Base-by-base conservation (phyloP, 2,797 vertebrate species). In the Podarcis siculus region DNA sequence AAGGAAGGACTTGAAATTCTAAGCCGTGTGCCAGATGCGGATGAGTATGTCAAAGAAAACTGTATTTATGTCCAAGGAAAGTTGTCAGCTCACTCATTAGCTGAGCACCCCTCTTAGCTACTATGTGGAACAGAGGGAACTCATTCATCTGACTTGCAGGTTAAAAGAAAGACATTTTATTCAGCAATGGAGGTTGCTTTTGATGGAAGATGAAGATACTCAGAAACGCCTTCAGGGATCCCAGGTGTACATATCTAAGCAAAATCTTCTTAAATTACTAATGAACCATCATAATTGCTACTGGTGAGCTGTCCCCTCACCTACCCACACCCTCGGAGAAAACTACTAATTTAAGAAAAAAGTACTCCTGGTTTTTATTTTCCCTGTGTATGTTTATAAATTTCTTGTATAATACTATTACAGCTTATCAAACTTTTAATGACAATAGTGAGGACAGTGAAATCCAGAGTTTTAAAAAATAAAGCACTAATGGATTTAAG, bases 21-120 rank as follows among this genome's bases (percentile, higher is more conserved):
- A 95, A 94, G 93, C 94, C 94, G 88, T 76, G 67, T 85, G 95
- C 95, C 94, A 94, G 89, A 90, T 92, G 94, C 95, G 94, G 93
- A 85, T 93, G 91, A 95, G 86, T 84, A 91, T 69, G 89, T 95
- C 92, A 95, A 90, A 93, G 86, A 92, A 90, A 96, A 96, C 94
- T 75, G 81, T 81, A 89, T 95, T 93, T 90, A 90, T 93, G 96
- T 95, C 93, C 90, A 88, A 88, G 87, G 86, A 80, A 89, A 87
- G 81, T 69, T 93, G 93, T 89, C 90, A 93, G 82, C 27, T 91
- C 79, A 92, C 86, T 95, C 92, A 91, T 92, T 94, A 92, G 90
- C 77, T 91, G 55, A 95, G 85, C 75, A 84, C 76, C 85, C 87
- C 87, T 15, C 17, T 69, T 79, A 89, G 85, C 86, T 93, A 49